Evolutionary conservation across 2,797 vertebrate species (phyloP), one percentile per base, ranked within the genome.

Genomic region (Garrulus glandarius): DNA sequence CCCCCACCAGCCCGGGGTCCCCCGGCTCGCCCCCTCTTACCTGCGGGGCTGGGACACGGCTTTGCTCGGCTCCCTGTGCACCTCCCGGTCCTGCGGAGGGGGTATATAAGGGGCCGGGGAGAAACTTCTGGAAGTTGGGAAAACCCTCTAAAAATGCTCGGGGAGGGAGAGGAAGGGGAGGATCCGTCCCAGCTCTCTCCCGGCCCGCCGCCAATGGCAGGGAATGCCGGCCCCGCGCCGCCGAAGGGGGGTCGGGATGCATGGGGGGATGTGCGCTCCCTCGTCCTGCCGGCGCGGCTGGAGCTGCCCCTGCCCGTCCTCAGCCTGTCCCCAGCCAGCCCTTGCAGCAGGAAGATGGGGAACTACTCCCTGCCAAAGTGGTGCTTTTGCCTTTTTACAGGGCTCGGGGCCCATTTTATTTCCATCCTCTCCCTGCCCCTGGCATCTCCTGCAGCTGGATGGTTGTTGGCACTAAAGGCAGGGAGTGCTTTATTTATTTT

Each of bases 121-220:
- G 97, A 98, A 98, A 98, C 95, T 97, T 98, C 98, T 98, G 97
- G 98, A 98, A 95, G 84, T 95, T 95, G 92, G 94, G 87, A 91
- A 76, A 96, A 95, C 57, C 56, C 72, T 94, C 92, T 55, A 49
- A 47, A 92, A 84, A 50, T 30, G 55, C 65, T 23, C 4, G 37
- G 90, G 83, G 93, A 84, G 92, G 92, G 91, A 92, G 86, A 95
- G 95, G 95, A 96, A 96, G 95, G 95, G 95, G 95, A 94, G 94
- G 95, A 92, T 85, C 95, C 75, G 39, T 30, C 9, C 9, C 37
- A 14, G 59, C 60, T 59, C 44, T 61, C 15, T 74, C 5, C 74
- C 60, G 23, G 75, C 20, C 56, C 8, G 52, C 65, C 91, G 49
- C 95, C 95, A 96, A 94, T 95, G 67, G 90, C 87, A 55, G 74